phyloP scores from a whole-genome alignment of 2,113 vertebrate species.

The Charadrius vociferus region DNA sequence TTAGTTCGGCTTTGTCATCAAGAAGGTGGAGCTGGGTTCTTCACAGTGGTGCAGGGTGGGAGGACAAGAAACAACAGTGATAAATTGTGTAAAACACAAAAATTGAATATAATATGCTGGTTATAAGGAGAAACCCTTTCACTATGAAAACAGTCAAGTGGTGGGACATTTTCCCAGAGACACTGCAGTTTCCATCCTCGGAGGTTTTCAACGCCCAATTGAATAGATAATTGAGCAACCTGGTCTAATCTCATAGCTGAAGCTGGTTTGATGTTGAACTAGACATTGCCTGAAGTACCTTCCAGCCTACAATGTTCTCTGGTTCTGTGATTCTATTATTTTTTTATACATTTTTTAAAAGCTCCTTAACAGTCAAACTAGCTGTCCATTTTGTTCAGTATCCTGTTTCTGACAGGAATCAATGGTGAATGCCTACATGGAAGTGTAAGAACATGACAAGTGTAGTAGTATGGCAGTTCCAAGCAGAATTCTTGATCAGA shows the following conservation, averaged over 20 bases:
- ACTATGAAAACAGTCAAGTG: fast-evolving
- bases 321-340: neutral
- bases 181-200: neutral
- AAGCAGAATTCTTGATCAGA: neutral
- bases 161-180: neutral
- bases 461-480: neutral
- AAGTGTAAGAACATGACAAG: neutral
- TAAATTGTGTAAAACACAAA: neutral
- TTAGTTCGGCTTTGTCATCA: neutral
- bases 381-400: neutral
- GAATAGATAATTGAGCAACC: neutral
- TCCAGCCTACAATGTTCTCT: neutral
- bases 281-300: neutral
- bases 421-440: neutral
- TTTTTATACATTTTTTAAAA: neutral
- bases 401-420: neutral
- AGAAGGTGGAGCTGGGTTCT: neutral
- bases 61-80: neutral
- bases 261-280: neutral
- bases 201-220: neutral
- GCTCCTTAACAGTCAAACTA: neutral
- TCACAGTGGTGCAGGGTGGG: neutral
- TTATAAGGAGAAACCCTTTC: neutral
- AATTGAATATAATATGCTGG: neutral
- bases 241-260: neutral